phyloP scores from a whole-genome alignment of 2,797 vertebrate species.

The Emys orbicularis region DNA sequence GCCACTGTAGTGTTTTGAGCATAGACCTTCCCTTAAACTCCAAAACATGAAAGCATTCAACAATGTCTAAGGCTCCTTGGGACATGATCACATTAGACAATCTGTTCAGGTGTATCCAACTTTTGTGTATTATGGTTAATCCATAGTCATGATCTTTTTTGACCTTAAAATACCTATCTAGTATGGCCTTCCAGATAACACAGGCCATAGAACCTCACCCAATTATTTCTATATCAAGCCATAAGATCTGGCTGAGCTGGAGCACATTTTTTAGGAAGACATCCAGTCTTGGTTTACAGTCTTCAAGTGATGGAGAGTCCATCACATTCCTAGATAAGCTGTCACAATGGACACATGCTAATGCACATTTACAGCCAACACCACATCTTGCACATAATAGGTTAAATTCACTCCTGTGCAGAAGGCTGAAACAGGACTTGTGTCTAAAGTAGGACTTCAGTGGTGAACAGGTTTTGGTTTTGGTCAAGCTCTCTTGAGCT shows the following conservation, averaged over 20 bases:
- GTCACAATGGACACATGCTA: not conserved
- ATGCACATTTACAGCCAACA: not conserved
- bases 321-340: not conserved
- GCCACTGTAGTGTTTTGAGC: no score
- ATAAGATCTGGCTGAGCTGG: not conserved
- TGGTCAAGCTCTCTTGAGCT: not conserved
- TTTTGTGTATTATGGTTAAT: not conserved
- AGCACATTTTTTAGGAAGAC: not conserved
- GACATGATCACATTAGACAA: not conserved
- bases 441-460: not conserved
- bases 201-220: not conserved
- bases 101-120: slow-evolving; percentile 1
- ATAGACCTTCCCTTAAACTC: no score
- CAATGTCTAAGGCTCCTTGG: no score
- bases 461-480: not conserved
- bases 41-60: no score
- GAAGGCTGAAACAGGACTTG: not conserved
- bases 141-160: no score
- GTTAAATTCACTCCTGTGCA: not conserved
- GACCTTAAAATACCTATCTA: no score
- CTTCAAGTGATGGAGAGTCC: not conserved
- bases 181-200: not conserved
- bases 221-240: not conserved
- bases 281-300: not conserved
- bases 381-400: not conserved